phyloP scores from a whole-genome alignment of 2,797 vertebrate genomes.

The Danio tinwini region DNA sequence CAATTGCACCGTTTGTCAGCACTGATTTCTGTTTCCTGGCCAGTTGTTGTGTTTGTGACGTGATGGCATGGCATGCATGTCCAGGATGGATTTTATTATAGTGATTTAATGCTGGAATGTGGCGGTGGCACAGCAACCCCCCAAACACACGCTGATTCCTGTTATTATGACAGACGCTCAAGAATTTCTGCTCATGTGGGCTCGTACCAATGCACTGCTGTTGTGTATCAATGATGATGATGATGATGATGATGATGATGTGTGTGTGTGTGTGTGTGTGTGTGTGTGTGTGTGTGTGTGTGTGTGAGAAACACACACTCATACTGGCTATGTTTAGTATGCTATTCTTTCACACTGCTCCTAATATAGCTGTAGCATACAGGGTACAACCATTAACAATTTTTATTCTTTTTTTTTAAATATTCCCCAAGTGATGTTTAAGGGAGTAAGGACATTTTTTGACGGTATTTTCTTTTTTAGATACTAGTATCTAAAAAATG shows the following conservation, averaged over 20 bases:
- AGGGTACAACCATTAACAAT: too few species aligned
- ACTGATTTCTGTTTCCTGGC: conserved; percentile 41
- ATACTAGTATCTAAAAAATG: too few species aligned
- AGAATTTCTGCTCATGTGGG: conserved; percentile 26
- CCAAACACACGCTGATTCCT: conserved; percentile 49
- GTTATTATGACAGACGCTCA: conserved; percentile 50
- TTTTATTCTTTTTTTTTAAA: too few species aligned
- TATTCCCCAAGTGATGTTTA: too few species aligned
- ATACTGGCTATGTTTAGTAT: not conserved
- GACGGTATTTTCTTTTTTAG: too few species aligned
- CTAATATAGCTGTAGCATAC: not conserved
- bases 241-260: conserved; percentile 14
- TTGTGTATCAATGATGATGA: conserved; percentile 18
- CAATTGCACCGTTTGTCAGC: conserved; percentile 33
- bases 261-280: conserved; percentile 7
- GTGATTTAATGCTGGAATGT: conserved; percentile 49
- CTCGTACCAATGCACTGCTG: conserved; percentile 32
- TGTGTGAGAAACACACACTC: not conserved
- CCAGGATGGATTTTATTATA: conserved; percentile 45
- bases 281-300: not conserved
- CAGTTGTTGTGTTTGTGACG: conserved; percentile 46
- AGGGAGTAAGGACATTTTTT: too few species aligned
- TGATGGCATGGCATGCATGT: conserved; percentile 40
- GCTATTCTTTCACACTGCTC: not conserved
- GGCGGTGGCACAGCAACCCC: conserved; percentile 41